These are phyloP conservation scores for Doryteuthis pealeii DNA, from an alignment of 1,140 invertebrate species.

Conservation along the genomic window DNA sequence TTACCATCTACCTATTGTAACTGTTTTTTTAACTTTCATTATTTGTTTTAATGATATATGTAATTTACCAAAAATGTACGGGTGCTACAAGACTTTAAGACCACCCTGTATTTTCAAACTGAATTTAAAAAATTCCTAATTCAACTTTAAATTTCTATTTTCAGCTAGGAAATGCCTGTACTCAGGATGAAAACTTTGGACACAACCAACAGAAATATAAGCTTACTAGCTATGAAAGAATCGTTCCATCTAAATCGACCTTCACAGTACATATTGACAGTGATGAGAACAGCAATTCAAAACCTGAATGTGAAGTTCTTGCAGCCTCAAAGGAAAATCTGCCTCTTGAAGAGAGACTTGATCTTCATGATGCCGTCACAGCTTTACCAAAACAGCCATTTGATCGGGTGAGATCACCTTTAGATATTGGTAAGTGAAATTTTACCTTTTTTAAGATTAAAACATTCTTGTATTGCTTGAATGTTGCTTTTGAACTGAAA, in stretches of 20 bases:
- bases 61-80: no score
- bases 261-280: background rate
- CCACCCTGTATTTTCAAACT: no score
- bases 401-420: background rate
- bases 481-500: background rate
- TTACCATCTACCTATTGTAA: no score
- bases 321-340: background rate
- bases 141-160: background rate
- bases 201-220: background rate
- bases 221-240: background rate
- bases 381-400: constrained; percentile 19
- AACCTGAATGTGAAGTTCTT: background rate
- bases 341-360: background rate
- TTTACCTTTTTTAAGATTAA: background rate
- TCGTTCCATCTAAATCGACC: background rate
- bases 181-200: background rate
- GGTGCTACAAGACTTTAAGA: no score
- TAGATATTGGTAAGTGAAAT: background rate
- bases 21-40: no score
- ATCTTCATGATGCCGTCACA: constrained; percentile 26
- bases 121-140: no score
- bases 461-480: background rate
- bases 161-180: background rate
- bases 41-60: no score
- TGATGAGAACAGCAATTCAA: background rate